A percentile compares a stretch with the other conserved stretches of the same genome.
Conservation (phyloP, 2,888 invertebrate genomes). For the Lucinisca nassula region DNA sequence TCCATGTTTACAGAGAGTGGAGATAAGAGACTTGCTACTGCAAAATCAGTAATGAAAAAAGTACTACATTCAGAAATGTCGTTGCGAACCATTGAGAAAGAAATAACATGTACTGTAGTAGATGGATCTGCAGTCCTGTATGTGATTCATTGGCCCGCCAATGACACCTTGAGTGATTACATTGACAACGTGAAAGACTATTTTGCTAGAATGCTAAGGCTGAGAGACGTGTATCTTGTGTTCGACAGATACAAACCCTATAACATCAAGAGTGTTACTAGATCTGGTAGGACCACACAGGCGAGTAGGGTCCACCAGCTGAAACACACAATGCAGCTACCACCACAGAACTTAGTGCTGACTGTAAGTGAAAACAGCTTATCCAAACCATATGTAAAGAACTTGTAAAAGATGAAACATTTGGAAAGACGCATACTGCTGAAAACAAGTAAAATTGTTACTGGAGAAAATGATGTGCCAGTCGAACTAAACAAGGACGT, state of each 20-base stretch:
- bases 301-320: conserved; percentile 31
- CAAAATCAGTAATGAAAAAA: conserved; percentile 17
- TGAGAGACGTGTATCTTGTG: conserved; percentile 26
- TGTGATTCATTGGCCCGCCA: conserved; percentile 49
- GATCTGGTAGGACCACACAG: conserved; percentile 19
- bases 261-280: conserved; percentile 49
- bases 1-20: conserved; percentile 50
- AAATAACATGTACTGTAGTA: conserved; percentile 14
- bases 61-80: background rate
- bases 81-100: background rate
- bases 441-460: background rate
- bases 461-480: background rate
- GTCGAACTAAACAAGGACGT: background rate
- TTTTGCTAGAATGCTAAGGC: background rate
- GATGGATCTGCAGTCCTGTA: conserved; percentile 62
- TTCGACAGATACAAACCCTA: conserved; percentile 50
- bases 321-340: conserved; percentile 45
- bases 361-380: background rate
- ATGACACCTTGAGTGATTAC: conserved; percentile 49
- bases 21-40: conserved; percentile 36
- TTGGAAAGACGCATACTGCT: background rate
- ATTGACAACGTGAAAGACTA: conserved; percentile 28
- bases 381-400: background rate
- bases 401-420: background rate
- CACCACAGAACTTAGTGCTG: conserved; percentile 56